phyloP scores from a whole-genome alignment of 2,888 invertebrate genomes.

The Tethea ocularis region DNA sequence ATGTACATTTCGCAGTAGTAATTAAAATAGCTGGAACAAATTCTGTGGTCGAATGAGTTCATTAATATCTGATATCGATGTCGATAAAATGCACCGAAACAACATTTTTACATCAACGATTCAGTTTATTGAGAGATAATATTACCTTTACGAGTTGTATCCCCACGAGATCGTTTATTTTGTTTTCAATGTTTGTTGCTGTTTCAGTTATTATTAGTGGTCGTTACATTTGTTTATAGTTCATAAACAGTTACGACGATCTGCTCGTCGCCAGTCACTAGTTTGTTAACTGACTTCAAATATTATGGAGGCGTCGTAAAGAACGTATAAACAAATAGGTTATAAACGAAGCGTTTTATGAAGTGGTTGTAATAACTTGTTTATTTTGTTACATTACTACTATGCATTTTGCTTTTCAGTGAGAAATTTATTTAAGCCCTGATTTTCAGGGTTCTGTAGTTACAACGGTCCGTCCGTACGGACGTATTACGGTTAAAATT shows the following conservation, averaged over 20 bases:
- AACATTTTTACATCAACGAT: constrained; percentile 72
- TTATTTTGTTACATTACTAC: constrained; percentile 32
- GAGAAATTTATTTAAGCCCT: background rate
- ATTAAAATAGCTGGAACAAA: constrained; percentile 45
- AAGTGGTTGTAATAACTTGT: constrained; percentile 48
- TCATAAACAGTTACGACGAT: constrained; percentile 76
- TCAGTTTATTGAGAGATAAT: constrained; percentile 81
- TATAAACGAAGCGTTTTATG: constrained; percentile 65
- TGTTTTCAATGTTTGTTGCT: constrained; percentile 79
- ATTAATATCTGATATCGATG: constrained; percentile 60
- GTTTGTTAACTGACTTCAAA: constrained; percentile 75
- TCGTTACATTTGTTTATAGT: constrained; percentile 80
- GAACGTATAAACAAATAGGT: constrained; percentile 63
- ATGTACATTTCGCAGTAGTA: constrained; percentile 20
- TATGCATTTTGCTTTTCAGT: constrained; percentile 19
- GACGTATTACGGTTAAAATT: no score
- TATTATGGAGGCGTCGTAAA: constrained; percentile 70
- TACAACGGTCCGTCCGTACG: no score
- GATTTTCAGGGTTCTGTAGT: no score
- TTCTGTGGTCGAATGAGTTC: constrained; percentile 55
- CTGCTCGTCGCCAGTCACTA: constrained; percentile 73
- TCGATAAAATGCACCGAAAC: constrained; percentile 69
- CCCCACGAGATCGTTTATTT: constrained; percentile 64
- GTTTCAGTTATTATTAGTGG: constrained; percentile 82
- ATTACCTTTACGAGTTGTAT: constrained; percentile 78